phyloP scores from a whole-genome alignment of 2,113 vertebrate species.

The Aldabrachelys gigantea region DNA sequence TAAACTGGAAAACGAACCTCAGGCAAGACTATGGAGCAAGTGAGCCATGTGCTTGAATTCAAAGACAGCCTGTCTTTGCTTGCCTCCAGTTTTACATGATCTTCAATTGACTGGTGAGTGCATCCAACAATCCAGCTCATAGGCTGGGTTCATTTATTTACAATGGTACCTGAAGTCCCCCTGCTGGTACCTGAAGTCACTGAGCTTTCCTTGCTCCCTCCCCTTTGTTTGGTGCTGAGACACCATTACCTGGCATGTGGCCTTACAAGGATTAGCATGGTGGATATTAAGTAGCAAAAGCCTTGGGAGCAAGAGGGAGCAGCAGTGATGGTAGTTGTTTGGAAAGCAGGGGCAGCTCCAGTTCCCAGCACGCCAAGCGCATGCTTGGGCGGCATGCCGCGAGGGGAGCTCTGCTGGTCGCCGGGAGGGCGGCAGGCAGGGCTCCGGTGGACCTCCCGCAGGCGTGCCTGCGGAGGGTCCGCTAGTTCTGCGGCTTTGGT shows the following conservation, averaged over 20 bases:
- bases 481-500: too few relatives aligned
- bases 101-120: slow-evolving; percentile 24
- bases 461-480: too few relatives aligned
- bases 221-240: neutral
- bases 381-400: too few relatives aligned
- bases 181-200: neutral
- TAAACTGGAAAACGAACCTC: slow-evolving; percentile 57
- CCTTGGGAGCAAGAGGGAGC: neutral
- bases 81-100: slow-evolving; percentile 59
- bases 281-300: neutral
- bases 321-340: neutral
- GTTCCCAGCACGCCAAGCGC: too few relatives aligned
- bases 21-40: slow-evolving; percentile 40
- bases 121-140: slow-evolving; percentile 10
- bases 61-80: slow-evolving; percentile 69
- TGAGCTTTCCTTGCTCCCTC: neutral
- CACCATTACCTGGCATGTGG: neutral
- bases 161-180: neutral
- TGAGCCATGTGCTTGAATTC: neutral
- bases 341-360: neutral
- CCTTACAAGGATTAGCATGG: neutral
- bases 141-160: neutral
- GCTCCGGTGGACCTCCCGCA: too few relatives aligned
- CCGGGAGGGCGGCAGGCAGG: too few relatives aligned
- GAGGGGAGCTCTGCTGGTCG: too few relatives aligned